Evolutionary conservation across 2,888 invertebrate genomes (phyloP).

Genomic region (Amblyjoppa proteus): DNA sequence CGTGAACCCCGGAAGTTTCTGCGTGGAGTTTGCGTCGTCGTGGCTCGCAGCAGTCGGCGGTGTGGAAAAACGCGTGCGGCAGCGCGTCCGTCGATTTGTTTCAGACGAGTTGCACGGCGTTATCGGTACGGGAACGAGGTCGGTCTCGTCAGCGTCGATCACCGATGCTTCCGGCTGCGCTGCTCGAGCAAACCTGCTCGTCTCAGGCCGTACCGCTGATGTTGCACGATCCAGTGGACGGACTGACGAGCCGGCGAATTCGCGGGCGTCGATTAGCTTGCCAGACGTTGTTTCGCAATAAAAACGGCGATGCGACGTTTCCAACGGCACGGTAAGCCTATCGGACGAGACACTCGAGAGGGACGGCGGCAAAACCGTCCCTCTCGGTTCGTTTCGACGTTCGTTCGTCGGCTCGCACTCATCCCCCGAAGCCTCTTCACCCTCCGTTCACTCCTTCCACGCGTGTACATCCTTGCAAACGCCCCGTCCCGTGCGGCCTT

Average conservation of each 20-base stretch:
- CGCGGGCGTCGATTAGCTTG: conserved; percentile 40
- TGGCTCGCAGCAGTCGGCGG: neutral
- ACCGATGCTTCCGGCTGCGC: conserved; percentile 22
- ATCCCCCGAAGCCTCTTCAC: conserved; percentile 37
- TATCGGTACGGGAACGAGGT: conserved; percentile 15
- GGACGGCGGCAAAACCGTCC: conserved; percentile 43
- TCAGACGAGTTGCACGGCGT: conserved; percentile 2
- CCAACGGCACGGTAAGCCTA: conserved; percentile 16
- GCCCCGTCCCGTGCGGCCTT: conserved; percentile 42
- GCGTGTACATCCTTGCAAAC: conserved; percentile 19
- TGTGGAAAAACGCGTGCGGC: conserved; percentile 1
- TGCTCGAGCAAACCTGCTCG: neutral
- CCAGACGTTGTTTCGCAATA: conserved; percentile 31
- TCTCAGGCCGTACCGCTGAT: conserved; percentile 7
- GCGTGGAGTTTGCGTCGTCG: no score
- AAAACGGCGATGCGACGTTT: conserved; percentile 30
- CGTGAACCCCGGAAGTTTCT: no score
- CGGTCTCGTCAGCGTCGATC: conserved; percentile 45
- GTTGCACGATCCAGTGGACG: conserved; percentile 12
- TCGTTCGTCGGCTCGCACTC: conserved; percentile 11
- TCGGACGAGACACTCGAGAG: neutral
- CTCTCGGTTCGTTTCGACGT: conserved; percentile 30
- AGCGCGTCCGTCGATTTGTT: conserved; percentile 3
- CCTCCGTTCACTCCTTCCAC: conserved; percentile 8
- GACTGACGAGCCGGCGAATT: conserved; percentile 42